These are phyloP conservation scores for Lasiurus borealis DNA, from an alignment of 2,113 vertebrate genomes.

Conservation along the genomic window DNA sequence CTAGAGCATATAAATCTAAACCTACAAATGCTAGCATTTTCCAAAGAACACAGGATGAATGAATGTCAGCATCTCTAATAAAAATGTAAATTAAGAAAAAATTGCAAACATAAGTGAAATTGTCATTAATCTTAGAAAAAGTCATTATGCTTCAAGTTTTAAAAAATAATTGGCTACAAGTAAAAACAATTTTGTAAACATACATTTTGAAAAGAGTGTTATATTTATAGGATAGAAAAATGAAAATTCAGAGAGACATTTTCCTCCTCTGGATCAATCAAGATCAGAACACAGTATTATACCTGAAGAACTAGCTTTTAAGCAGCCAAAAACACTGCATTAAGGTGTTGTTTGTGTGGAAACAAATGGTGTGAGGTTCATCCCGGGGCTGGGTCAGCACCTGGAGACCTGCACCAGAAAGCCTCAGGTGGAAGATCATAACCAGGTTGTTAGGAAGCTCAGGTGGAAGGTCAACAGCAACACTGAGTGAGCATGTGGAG, in stretches of 20 bases:
- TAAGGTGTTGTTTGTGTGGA: background rate
- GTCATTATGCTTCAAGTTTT: background rate
- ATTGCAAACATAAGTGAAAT: background rate
- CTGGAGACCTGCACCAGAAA: background rate
- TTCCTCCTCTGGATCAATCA: background rate
- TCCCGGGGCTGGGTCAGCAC: background rate
- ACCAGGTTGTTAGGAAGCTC: background rate
- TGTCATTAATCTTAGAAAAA: conserved; percentile 17
- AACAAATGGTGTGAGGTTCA: background rate
- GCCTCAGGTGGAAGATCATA: too few species aligned
- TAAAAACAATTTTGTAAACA: background rate
- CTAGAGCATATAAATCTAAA: background rate
- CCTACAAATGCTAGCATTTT: background rate
- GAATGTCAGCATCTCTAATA: background rate
- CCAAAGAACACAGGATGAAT: background rate
- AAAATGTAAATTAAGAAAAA: conserved; percentile 39
- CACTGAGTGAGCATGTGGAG: background rate
- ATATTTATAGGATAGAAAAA: background rate
- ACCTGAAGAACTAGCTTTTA: conserved; percentile 7
- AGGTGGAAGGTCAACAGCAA: background rate
- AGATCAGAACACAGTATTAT: background rate
- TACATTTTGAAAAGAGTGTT: background rate
- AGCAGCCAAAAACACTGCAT: background rate
- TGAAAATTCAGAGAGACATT: background rate
- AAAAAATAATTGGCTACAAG: conserved; percentile 2